phyloP scores from a whole-genome alignment of 2,797 vertebrate species.

The Podargus strigoides region DNA sequence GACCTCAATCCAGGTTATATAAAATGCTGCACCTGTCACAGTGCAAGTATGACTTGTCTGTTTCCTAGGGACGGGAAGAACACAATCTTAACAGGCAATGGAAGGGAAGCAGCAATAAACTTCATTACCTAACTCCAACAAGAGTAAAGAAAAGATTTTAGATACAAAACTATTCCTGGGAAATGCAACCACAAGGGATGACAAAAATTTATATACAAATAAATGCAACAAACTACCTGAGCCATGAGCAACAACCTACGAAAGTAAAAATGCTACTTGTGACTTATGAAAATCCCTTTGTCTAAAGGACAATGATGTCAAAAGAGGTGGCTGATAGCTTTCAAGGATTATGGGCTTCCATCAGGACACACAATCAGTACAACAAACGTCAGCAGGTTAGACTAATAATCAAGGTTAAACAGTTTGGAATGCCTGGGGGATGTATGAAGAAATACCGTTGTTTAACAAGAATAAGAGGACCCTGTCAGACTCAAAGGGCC shows the following conservation, averaged over 20 bases:
- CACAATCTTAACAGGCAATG: not conserved
- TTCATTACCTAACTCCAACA: not conserved
- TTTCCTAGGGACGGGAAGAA: not conserved
- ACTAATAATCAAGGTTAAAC: slow-evolving; percentile 21
- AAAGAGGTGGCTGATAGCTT: not conserved
- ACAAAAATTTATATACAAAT: not conserved
- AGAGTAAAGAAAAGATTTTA: not conserved
- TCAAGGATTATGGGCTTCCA: not conserved
- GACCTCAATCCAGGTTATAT: not conserved
- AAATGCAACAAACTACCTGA: not conserved
- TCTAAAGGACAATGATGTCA: not conserved
- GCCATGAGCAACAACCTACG: not conserved
- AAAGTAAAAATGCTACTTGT: not conserved
- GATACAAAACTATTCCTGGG: not conserved
- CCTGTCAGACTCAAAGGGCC: not conserved
- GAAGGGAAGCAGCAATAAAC: not conserved
- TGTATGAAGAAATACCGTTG: not conserved
- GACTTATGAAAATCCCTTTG: not conserved
- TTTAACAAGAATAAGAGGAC: not conserved
- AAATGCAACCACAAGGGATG: not conserved
- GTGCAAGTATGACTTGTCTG: too few relatives aligned
- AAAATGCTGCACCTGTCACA: not conserved
- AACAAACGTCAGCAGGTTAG: not conserved
- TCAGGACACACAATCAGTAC: not conserved
- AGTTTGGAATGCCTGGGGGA: slow-evolving; percentile 8